These are phyloP conservation scores for Siderastrea radians DNA, from an alignment of 92 coral and sea anemone genomes.

Conservation along the genomic window DNA sequence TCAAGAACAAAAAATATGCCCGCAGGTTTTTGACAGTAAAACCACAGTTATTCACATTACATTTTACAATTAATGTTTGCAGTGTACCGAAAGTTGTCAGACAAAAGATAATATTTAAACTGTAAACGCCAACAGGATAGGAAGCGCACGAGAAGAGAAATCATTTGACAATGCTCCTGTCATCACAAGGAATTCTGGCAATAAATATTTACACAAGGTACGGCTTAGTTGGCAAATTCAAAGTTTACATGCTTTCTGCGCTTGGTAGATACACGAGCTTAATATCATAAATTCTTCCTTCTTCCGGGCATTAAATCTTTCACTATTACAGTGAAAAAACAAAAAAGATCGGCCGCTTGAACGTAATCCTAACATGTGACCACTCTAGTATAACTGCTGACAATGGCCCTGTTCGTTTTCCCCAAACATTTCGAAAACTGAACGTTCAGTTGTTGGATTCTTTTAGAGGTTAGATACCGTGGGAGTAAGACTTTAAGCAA, in stretches of 20 bases:
- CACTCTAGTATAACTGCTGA: too few species aligned
- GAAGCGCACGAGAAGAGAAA: neutral
- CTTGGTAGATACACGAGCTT: too few species aligned
- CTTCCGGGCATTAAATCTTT: too few species aligned
- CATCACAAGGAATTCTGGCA: neutral
- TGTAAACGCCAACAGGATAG: conserved; percentile 3
- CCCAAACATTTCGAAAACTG: too few species aligned
- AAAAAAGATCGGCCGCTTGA: too few species aligned
- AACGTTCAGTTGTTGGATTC: too few species aligned
- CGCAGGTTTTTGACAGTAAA: too few species aligned
- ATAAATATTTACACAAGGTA: conserved; percentile 22
- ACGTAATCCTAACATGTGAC: too few species aligned
- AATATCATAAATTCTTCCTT: too few species aligned
- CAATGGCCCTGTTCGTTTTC: too few species aligned
- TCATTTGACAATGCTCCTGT: neutral
- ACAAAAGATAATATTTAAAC: neutral
- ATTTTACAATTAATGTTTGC: neutral
- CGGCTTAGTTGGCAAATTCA: neutral
- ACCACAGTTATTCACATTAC: neutral
- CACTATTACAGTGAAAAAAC: too few species aligned
- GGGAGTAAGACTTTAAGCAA: neutral
- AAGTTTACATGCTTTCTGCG: too few species aligned
- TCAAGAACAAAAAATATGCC: neutral
- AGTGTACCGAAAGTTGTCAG: conserved; percentile 7
- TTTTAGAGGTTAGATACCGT: neutral